Evolutionary conservation across 2,113 vertebrate species (phyloP).

Genomic region (Clinocottus analis): DNA sequence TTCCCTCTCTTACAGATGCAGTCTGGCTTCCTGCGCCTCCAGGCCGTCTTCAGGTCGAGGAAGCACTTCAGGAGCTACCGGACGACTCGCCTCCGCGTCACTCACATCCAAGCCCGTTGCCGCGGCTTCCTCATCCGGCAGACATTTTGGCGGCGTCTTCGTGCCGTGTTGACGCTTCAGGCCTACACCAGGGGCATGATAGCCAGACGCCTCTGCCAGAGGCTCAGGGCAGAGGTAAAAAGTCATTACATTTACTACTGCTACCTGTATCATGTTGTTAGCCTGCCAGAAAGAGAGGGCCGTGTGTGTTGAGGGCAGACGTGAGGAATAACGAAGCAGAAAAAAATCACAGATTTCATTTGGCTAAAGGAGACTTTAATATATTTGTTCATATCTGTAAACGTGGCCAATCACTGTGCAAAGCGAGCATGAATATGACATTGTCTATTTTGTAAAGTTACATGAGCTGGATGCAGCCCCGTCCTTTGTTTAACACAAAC

Average conservation of each 20-base stretch:
- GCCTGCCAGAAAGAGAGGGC: background rate
- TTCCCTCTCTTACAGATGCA: constrained; percentile 85
- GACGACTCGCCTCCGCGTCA: constrained; percentile 85
- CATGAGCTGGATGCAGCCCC: too few relatives aligned
- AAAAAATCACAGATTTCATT: background rate
- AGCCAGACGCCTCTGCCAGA: constrained; percentile 89
- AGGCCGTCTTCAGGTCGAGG: constrained; percentile 91
- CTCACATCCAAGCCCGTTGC: constrained; percentile 89
- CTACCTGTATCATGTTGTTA: constrained; percentile 23
- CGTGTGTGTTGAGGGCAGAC: constrained; percentile 36
- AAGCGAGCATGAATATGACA: background rate
- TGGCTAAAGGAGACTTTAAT: background rate
- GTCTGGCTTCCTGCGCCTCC: constrained; percentile 92
- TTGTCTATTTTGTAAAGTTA: background rate
- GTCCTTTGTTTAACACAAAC: background rate
- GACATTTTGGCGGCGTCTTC: constrained; percentile 90
- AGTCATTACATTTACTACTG: constrained; percentile 62
- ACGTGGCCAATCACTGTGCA: background rate
- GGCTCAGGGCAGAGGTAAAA: constrained; percentile 92
- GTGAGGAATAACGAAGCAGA: background rate
- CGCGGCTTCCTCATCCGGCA: constrained; percentile 90
- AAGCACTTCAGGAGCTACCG: constrained; percentile 89
- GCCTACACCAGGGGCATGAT: constrained; percentile 95
- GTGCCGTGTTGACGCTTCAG: constrained; percentile 94
- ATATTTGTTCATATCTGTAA: background rate